Evolutionary conservation across 2,888 invertebrate genomes (phyloP), one percentile per base, ranked within the genome.

Genomic region (Eupelmus urozonus): DNA sequence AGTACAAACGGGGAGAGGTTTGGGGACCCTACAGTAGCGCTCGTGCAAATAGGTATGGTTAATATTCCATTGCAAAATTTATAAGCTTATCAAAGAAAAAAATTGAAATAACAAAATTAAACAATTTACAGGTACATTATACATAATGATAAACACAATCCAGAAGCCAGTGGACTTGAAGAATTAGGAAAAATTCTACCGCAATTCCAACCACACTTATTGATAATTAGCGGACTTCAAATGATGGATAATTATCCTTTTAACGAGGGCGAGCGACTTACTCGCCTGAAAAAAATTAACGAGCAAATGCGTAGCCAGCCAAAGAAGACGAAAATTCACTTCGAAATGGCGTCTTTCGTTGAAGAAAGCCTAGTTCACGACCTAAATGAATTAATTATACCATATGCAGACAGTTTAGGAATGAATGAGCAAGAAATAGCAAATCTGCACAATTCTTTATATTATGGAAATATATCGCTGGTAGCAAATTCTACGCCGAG

Each of bases 371-470:
- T 96, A 11, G 88, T 96, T 11, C 90, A 92, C 72, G 93, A 95
- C 62, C 89, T 96, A 0, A 92, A 93, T 0, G 91, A 93, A 3
- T 91, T 92, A 82, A 92, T 96, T 0, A 90, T 96, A 79, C 95
- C 95, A 0, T 94, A 92, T 85, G 92, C 94, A 0, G 95, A 96
- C 87, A 96, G 96, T 0, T 91, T 96, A 2, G 96, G 96, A 2
- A 96, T 96, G 96, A 96, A 96, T 85, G 96, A 96, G 86, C 96
- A 96, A 90, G 96, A 96, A 90, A 90, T 96, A 71, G 93, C 94
- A 0, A 96, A 96, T 90, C 89, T 96, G 9, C 92, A 93, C 78
- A 94, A 94, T 87, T 92, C 95, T 2, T 89, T 96, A 69, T 91
- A 93, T 79, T 91, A 93, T 84, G 95, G 95, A 1, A 93, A 94